These are phyloP conservation scores for Corythucha ciliata DNA, from an alignment of 2,888 invertebrate genomes.

Conservation along the genomic window DNA sequence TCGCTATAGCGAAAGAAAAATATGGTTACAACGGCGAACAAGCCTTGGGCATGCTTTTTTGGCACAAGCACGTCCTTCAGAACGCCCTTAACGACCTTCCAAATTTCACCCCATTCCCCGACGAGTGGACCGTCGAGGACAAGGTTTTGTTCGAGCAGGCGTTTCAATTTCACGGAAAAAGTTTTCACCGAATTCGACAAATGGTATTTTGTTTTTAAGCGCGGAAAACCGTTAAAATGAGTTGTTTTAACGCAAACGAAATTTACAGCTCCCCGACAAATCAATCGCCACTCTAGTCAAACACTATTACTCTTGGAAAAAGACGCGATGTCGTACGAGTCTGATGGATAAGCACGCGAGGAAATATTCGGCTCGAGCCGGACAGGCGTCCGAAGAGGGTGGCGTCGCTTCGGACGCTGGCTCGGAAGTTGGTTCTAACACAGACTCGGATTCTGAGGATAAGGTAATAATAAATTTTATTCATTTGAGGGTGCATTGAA, in stretches of 20 bases:
- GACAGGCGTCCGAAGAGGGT: slow-evolving; percentile 46
- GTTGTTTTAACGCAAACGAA: neutral
- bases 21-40: slow-evolving; percentile 97
- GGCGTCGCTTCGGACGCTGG: slow-evolving; percentile 64
- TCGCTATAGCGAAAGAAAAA: slow-evolving; percentile 88
- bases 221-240: neutral
- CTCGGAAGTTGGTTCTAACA: slow-evolving; percentile 73
- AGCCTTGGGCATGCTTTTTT: slow-evolving; percentile 93
- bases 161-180: slow-evolving; percentile 96
- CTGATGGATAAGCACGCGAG: slow-evolving; percentile 81
- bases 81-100: slow-evolving; percentile 86
- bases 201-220: slow-evolving; percentile 58
- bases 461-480: slow-evolving; percentile 55
- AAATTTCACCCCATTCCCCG: slow-evolving; percentile 94
- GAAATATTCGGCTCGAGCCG: slow-evolving; percentile 52
- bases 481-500: neutral
- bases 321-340: slow-evolving; percentile 82
- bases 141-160: slow-evolving; percentile 97
- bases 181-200: slow-evolving; percentile 92
- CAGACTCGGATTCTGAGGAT: slow-evolving; percentile 81
- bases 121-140: slow-evolving; percentile 97
- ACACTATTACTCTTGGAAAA: slow-evolving; percentile 98
- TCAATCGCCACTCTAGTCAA: slow-evolving; percentile 91
- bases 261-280: slow-evolving; percentile 81
- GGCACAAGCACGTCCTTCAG: slow-evolving; percentile 94